Evolutionary conservation across 1,140 invertebrate species (phyloP).

Genomic region (Lutraria rhynchaena): DNA sequence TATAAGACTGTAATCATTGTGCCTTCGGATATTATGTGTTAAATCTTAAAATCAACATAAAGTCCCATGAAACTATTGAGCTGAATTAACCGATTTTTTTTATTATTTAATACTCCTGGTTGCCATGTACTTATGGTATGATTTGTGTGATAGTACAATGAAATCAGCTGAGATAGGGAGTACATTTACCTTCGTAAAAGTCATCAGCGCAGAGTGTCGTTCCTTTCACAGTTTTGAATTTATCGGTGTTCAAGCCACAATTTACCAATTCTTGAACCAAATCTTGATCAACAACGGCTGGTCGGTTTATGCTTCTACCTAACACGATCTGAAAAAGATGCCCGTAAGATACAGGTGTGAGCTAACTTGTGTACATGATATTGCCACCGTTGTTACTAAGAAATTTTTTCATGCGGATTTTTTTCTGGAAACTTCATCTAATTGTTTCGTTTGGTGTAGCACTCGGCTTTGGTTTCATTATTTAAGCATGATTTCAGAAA

Average conservation of each 20-base stretch:
- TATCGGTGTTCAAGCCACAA: conserved; percentile 84
- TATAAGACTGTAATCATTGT: no score
- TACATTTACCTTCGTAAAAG: conserved; percentile 97
- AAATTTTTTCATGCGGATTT: not conserved
- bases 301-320: conserved; percentile 91
- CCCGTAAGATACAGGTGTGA: not conserved
- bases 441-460: not conserved
- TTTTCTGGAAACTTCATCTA: not conserved
- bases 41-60: no score
- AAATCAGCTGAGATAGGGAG: no score
- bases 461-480: not conserved
- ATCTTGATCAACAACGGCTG: conserved; percentile 91
- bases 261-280: conserved; percentile 90
- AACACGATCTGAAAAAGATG: conserved; percentile 88
- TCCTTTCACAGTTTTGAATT: conserved; percentile 93
- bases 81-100: no score
- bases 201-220: conserved; percentile 98
- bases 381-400: not conserved
- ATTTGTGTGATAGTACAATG: no score
- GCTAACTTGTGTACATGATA: not conserved
- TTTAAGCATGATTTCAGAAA: no score
- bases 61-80: no score
- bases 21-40: no score
- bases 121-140: no score
- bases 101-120: no score